Evolutionary conservation across 2,888 invertebrate genomes (phyloP), one percentile per base, ranked within the genome.

Genomic region (Geotrupes spiniger): DNA sequence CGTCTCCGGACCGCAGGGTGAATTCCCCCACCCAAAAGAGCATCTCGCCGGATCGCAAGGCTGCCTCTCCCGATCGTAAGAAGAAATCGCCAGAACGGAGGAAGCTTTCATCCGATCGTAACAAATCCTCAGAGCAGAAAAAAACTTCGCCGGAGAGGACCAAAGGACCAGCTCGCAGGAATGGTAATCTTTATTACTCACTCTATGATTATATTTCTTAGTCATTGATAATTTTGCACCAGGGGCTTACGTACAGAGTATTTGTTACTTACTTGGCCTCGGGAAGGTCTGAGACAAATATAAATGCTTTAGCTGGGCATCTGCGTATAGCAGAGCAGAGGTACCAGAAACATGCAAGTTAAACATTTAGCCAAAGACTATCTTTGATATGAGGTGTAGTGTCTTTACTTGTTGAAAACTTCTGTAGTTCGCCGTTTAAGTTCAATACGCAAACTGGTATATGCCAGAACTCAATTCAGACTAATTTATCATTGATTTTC

Each of bases 221-320:
- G 81, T 78, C 83, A 82, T 82, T 76, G 77, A 78, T 79, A 86
- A 86, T 84, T 85, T 85, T 81, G 83, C 85, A 84, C 78, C 70
- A 80, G 85, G 84, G 83, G 82, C 78, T 73, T 71, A 81, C 85
- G 66, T 53, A 72, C 84, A 59, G 71, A 77, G 84, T 80, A 83
- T 73, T 66, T 48, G 71, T 78, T 79, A 81, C 80, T 75, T 21
- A 31, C 28, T 63, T 62, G 73, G 78, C 80, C 83, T 76, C 85
- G 87, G 87, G 87, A 87, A 87, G 87, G 87, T 87, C 86, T 87
- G 87, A 86, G 87, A 72, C 74, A 78, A 82, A 81, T 80, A 77
- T 64, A 45, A 65, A 85, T 79, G 77, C 80, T 81, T 86, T 79
- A 87, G 85, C 77, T 75, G 86, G 84, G 80, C 78, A 80, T 79